Evolutionary conservation across 2,113 vertebrate species (phyloP).

Genomic region (Prunella himalayana): DNA sequence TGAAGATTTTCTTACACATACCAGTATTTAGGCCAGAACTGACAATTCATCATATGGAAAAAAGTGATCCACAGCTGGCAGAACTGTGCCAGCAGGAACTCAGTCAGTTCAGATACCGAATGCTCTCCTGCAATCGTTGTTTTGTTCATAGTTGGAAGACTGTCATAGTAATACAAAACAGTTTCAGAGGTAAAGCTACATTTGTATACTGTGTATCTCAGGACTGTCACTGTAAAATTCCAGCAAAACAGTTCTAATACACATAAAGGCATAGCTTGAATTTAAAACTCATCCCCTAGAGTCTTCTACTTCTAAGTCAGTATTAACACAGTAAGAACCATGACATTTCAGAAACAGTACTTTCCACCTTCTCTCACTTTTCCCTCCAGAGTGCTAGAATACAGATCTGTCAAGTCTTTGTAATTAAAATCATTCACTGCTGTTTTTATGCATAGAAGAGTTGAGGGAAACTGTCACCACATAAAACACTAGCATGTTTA

Average conservation of each 20-base stretch:
- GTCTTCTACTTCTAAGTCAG: background rate
- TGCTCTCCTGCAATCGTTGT: background rate
- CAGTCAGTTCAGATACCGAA: background rate
- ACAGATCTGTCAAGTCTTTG: background rate
- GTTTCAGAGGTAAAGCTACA: background rate
- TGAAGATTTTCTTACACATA: background rate
- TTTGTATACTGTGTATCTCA: background rate
- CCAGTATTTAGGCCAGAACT: background rate
- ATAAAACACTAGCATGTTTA: background rate
- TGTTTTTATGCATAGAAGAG: background rate
- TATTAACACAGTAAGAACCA: background rate
- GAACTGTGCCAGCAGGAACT: background rate
- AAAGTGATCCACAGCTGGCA: background rate
- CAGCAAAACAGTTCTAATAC: background rate
- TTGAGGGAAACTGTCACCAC: background rate
- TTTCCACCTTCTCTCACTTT: background rate
- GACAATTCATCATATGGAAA: background rate
- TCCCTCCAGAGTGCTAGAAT: background rate
- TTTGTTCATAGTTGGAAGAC: background rate
- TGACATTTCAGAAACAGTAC: background rate
- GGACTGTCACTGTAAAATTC: background rate
- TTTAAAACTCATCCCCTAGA: background rate
- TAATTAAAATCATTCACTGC: background rate
- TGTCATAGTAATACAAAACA: background rate
- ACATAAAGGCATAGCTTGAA: background rate